A percentile compares a stretch with the other conserved stretches of the same genome.
Evolutionary conservation across 2,888 invertebrate genomes (phyloP).

Genomic region (Acleris literana): DNA sequence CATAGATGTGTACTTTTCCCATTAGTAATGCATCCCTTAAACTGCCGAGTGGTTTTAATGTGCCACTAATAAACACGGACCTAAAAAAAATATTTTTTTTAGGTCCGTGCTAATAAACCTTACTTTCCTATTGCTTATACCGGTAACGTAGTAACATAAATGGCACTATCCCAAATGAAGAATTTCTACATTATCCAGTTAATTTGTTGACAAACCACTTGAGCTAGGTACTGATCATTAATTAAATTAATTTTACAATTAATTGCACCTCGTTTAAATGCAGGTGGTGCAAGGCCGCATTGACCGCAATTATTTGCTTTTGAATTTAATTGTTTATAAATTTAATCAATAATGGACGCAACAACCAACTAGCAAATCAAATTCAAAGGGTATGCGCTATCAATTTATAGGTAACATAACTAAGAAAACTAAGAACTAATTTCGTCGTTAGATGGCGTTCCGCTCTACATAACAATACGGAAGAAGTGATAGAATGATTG

Average conservation of each 20-base stretch:
- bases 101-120: too few relatives aligned
- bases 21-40: too few relatives aligned
- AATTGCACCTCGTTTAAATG: conserved; percentile 8
- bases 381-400: not conserved
- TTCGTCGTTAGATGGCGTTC: conserved; percentile 19
- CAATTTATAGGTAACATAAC: conserved; percentile 6
- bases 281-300: not conserved
- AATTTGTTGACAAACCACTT: conserved; percentile 23
- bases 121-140: conserved; percentile 17
- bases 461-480: conserved; percentile 38
- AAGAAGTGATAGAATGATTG: conserved; percentile 56
- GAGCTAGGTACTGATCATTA: conserved; percentile 2
- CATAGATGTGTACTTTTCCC: too few relatives aligned
- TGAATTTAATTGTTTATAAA: not conserved
- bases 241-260: conserved; percentile 25
- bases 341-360: too few relatives aligned
- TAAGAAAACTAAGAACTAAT: conserved; percentile 7
- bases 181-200: conserved; percentile 9
- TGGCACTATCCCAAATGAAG: conserved; percentile 12
- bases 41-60: not conserved
- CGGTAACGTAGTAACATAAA: not conserved
- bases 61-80: not conserved
- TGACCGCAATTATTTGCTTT: not conserved
- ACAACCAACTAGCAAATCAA: too few relatives aligned
- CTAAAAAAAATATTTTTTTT: too few relatives aligned